Percentiles rank a stretch among this genome's conserved stretches.
Evolutionary conservation across 1,140 invertebrate genomes (phyloP).

Genomic region (Phenacoccus solenopsis): DNA sequence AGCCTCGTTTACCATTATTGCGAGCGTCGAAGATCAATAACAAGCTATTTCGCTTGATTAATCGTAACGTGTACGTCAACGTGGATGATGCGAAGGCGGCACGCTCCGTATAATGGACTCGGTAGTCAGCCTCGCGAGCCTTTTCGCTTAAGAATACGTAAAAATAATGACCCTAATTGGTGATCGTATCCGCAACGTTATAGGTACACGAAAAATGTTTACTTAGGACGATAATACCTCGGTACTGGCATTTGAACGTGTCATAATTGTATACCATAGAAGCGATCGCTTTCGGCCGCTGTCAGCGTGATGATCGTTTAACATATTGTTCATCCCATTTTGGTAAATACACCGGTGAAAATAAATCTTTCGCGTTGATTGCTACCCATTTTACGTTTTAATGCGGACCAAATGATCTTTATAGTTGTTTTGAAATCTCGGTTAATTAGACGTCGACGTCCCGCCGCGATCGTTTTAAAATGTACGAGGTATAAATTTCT

Average conservation of each 20-base stretch:
- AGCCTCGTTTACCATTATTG: not conserved
- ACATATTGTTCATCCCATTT: not conserved
- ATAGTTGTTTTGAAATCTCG: slow-evolving; percentile 7
- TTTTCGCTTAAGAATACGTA: too few relatives aligned
- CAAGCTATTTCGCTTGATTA: not conserved
- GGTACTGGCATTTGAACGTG: too few relatives aligned
- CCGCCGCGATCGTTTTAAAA: not conserved
- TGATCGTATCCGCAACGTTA: too few relatives aligned
- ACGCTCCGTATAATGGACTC: too few relatives aligned
- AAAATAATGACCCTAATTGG: too few relatives aligned
- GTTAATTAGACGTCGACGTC: slow-evolving; percentile 11
- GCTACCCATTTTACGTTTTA: slow-evolving; percentile 1
- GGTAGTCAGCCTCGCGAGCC: too few relatives aligned
- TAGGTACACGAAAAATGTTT: too few relatives aligned
- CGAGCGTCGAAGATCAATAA: not conserved
- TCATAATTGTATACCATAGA: too few relatives aligned
- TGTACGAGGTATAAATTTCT: not conserved
- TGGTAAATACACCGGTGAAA: not conserved
- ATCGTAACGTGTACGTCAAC: too few relatives aligned
- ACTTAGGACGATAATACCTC: too few relatives aligned
- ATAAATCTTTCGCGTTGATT: not conserved
- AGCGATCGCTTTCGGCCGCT: too few relatives aligned
- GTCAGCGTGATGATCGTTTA: not conserved
- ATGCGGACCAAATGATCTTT: not conserved
- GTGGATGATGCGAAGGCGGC: too few relatives aligned